Evolutionary conservation across 1,140 invertebrate species (phyloP).

Genomic region (Aphis craccivora): DNA sequence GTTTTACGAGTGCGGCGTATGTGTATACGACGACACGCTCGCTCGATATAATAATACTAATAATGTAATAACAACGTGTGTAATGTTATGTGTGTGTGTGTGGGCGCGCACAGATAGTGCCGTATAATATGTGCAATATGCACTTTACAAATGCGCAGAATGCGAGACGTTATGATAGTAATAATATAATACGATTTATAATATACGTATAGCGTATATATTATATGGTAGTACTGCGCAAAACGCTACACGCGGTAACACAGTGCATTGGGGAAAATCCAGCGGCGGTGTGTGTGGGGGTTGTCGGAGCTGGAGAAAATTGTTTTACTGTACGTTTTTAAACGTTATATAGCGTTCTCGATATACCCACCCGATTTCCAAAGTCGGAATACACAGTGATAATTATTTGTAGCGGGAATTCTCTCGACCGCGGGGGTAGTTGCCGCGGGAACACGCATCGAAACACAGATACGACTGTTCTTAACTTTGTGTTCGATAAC

Average conservation of each 20-base stretch:
- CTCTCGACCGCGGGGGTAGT: no score
- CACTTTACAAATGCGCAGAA: not conserved
- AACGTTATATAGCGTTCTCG: not conserved
- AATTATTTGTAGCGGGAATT: no score
- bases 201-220: not conserved
- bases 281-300: rapidly evolving
- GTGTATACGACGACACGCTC: no score
- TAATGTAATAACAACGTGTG: no score
- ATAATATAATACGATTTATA: not conserved
- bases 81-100: not conserved
- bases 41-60: not conserved
- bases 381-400: no score
- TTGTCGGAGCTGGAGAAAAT: not conserved
- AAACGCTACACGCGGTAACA: not conserved
- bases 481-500: no score
- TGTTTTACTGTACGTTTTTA: not conserved
- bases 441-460: no score
- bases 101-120: not conserved
- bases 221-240: not conserved
- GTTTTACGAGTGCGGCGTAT: not conserved
- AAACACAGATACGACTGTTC: no score
- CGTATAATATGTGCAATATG: not conserved
- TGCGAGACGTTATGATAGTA: not conserved
- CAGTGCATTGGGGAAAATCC: not conserved
- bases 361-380: not conserved